Base-by-base conservation (phyloP, 2,888 invertebrate species). In the Nymphalis c-album region DNA sequence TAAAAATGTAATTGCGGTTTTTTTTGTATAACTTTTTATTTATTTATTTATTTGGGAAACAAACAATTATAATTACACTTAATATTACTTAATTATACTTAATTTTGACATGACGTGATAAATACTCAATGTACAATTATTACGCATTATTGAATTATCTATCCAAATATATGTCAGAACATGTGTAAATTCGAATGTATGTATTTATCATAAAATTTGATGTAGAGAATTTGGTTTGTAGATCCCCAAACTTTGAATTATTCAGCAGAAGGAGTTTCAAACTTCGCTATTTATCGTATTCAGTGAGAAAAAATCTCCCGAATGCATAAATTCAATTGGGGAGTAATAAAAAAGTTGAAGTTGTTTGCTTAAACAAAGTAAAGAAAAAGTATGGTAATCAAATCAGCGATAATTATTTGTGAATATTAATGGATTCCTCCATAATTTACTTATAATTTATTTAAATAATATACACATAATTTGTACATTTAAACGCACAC, bases 191-290 rank as follows among this genome's bases (percentile, higher is more conserved):
- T 51, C 51, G 13, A 51, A 51, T 51, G 51, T 20, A 26, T 22
- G 5, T 20, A 26, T 26, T 22, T 51, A 51, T 51, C 16, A 51
- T 22, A 51, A 51, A 51, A 51, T 51, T 51, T 51, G 51, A 22
- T 51, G 20, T 51, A 20, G 22, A 51, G 51, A 51, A 40, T 40
- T 51, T 51, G 51, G 20, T 51, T 26, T 51, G 22, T 16, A 51
- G 51, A 51, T 51, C 22, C 22, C 51, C 22, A 51, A 51, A 51
- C 20, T 51, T 20, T 51, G 51, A 51, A 51, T 51, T 20, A 51
- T 51, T 51, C 51, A 51, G 20, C 16, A 51, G 51, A 51, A 51
- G 13, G 22, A 51, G 51, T 51, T 51, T 20, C 22, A 5, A 51
- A 51, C 51, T 51, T 51, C 16, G 16, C 51, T 51, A 20, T 51